phyloP scores from a whole-genome alignment of 1,140 invertebrate genomes.

The Aphis gossypii region DNA sequence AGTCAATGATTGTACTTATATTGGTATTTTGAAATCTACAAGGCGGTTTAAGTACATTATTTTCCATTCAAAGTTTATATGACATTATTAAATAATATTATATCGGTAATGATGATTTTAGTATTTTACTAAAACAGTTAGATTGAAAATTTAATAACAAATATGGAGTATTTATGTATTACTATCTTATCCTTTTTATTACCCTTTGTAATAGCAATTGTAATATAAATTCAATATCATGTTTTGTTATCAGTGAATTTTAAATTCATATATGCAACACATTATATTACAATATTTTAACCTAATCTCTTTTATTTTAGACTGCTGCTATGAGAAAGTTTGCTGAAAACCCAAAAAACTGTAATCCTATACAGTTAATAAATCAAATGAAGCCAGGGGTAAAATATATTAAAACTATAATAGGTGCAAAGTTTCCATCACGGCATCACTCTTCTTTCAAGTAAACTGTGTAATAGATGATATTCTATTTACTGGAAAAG shows the following conservation, averaged over 20 bases:
- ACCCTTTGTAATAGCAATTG: too few relatives aligned
- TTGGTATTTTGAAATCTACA: too few relatives aligned
- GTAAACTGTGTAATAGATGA: background rate
- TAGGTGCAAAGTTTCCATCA: background rate
- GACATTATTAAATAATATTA: too few relatives aligned
- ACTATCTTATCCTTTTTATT: too few relatives aligned
- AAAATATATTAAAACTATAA: background rate
- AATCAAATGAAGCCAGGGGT: conserved; percentile 32
- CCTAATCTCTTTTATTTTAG: background rate
- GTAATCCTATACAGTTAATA: conserved; percentile 37
- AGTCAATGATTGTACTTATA: too few relatives aligned
- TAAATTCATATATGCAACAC: background rate
- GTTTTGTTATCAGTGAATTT: background rate
- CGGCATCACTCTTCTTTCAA: background rate
- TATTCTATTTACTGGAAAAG: background rate
- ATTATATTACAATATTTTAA: background rate
- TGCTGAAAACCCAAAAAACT: background rate
- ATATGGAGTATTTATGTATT: too few relatives aligned
- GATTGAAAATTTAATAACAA: too few relatives aligned
- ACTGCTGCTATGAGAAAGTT: conserved; percentile 39
- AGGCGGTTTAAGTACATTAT: too few relatives aligned
- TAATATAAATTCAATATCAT: too few relatives aligned
- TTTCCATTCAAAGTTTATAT: too few relatives aligned
- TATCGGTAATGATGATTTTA: too few relatives aligned
- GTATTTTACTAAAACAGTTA: too few relatives aligned